Percentiles rank a stretch among this genome's conserved stretches.
phyloP scores from a whole-genome alignment of 2,888 invertebrate genomes.

The Oasisia sp. region DNA sequence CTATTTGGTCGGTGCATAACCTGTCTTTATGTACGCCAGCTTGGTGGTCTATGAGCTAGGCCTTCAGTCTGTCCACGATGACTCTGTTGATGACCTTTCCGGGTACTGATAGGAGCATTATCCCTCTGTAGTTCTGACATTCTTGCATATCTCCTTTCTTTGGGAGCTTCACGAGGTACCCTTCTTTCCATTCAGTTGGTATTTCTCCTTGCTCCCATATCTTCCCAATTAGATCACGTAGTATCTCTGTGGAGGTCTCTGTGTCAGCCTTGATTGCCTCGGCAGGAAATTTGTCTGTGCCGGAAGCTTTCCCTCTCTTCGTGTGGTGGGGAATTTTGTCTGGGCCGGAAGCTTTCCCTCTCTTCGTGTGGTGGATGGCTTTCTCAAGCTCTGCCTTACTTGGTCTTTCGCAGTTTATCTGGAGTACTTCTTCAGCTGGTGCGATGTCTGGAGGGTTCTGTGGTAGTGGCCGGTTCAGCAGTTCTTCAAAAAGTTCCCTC shows the following conservation, averaged over 20 bases:
- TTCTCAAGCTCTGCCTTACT: not conserved
- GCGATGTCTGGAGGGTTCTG: not conserved
- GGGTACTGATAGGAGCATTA: conserved; percentile 35
- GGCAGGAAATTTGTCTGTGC: conserved; percentile 8
- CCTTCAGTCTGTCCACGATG: conserved; percentile 25
- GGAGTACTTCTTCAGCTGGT: not conserved
- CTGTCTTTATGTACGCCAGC: conserved; percentile 36
- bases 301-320: conserved; percentile 22
- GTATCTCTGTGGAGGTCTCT: not conserved
- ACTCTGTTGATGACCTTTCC: conserved; percentile 34
- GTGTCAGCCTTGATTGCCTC: conserved; percentile 24
- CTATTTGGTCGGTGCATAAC: conserved; percentile 35
- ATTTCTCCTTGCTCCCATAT: conserved; percentile 21
- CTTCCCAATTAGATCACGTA: not conserved
- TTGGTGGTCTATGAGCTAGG: conserved; percentile 30
- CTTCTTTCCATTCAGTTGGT: not conserved
- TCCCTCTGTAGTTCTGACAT: conserved; percentile 38
- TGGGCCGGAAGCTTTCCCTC: conserved; percentile 17
- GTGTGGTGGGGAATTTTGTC: not conserved
- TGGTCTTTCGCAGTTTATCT: not conserved
- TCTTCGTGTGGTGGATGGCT: conserved; percentile 19
- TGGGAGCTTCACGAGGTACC: not conserved
- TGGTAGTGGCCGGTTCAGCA: conserved; percentile 23
- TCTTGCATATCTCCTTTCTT: conserved; percentile 34
- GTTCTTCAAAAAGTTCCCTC: conserved; percentile 25